A percentile compares a stretch with the other conserved stretches of the same genome.
Evolutionary conservation across 2,888 invertebrate genomes (phyloP).

Genomic region (Dugesia japonica): DNA sequence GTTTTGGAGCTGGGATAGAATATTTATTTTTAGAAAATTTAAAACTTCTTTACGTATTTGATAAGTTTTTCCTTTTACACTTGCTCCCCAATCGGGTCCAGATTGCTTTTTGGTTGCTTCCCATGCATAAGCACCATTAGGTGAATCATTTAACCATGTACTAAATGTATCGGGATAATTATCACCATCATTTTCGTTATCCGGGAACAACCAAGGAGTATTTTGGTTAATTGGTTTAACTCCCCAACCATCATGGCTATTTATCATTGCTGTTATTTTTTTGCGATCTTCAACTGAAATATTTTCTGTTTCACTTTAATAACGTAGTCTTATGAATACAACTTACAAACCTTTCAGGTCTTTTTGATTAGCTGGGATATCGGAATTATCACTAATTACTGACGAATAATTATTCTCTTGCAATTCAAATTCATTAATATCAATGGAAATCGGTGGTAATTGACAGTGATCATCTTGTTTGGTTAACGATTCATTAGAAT

Average conservation of each 20-base stretch:
- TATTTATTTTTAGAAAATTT: neutral
- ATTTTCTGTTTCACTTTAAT: neutral
- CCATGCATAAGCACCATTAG: neutral
- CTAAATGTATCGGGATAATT: neutral
- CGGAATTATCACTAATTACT: neutral
- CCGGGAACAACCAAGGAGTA: neutral
- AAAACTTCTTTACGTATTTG: neutral
- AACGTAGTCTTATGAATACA: neutral
- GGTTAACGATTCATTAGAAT: neutral
- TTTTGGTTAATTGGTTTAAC: constrained; percentile 15
- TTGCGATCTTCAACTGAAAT: neutral
- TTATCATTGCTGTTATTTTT: neutral
- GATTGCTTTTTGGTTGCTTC: neutral
- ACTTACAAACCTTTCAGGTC: neutral
- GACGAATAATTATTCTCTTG: neutral
- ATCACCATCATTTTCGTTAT: neutral
- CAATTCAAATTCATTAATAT: constrained; percentile 1
- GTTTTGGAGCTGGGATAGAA: neutral
- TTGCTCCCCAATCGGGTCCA: neutral
- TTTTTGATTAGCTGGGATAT: neutral
- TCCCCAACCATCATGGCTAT: constrained; percentile 27
- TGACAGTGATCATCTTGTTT: constrained; percentile 10
- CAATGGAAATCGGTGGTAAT: neutral
- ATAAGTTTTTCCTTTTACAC: neutral
- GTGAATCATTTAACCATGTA: neutral